These are phyloP conservation scores for Miniopterus natalensis DNA, from an alignment of 2,113 vertebrate species.

Conservation along the genomic window DNA sequence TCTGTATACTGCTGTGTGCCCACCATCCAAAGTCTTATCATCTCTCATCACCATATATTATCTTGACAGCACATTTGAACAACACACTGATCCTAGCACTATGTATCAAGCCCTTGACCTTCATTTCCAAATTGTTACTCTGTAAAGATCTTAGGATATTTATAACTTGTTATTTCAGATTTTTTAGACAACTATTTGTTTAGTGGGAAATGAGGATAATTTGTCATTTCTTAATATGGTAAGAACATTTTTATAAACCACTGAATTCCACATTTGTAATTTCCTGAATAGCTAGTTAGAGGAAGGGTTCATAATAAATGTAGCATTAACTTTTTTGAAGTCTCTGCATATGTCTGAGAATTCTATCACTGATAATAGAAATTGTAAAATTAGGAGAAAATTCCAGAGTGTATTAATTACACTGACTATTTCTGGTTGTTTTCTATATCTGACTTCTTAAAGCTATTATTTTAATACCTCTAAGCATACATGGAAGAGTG, in stretches of 20 bases:
- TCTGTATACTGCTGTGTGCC: no score
- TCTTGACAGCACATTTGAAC: neutral
- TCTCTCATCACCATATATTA: no score
- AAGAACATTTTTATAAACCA: neutral
- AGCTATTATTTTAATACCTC: constrained; percentile 19
- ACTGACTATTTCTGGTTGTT: neutral
- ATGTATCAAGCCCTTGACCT: neutral
- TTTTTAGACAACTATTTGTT: constrained; percentile 20
- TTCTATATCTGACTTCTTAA: constrained; percentile 34
- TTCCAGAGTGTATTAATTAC: neutral
- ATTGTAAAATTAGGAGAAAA: constrained; percentile 38
- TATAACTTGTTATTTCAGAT: neutral
- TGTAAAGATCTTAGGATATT: neutral
- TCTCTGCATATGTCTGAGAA: neutral
- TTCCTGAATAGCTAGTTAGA: neutral
- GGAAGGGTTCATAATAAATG: neutral
- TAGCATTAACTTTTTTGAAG: neutral
- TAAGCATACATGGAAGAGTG: neutral
- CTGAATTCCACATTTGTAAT: constrained; percentile 4
- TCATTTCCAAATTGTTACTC: constrained; percentile 26
- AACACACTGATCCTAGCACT: neutral
- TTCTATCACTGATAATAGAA: constrained; percentile 1
- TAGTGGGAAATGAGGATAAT: neutral
- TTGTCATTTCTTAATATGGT: neutral
- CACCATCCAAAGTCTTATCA: no score